Conservation (phyloP, 1,140 invertebrate species). For the fruit fly (Drosophila melanogaster) region Release_6_plus_ISO1_MT NT_037436.4:12449001-12449500, state of each 20-base stretch:
- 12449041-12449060: no score
- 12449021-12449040: no score
- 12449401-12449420: neutral
- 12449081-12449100: neutral
- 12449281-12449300: constrained; percentile 14
- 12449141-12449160: constrained; percentile 25
- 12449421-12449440: neutral
- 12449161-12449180: neutral
- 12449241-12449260: constrained; percentile 35
- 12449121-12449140: neutral
- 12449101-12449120: neutral
- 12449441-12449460: neutral
- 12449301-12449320: constrained; percentile 8
- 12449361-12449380: constrained; percentile 76
- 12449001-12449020: no score
- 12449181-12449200: constrained; percentile 56
- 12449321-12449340: constrained; percentile 48
- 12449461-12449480: constrained; percentile 75
- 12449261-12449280: constrained; percentile 36
- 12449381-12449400: constrained; percentile 70
- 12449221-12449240: constrained; percentile 74
- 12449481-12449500: constrained; percentile 85
- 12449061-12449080: no score
- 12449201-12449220: constrained; percentile 84
- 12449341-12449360: constrained; percentile 28